These are phyloP conservation scores for Neomonachus schauinslandi DNA, from an alignment of 2,113 vertebrate species.

Conservation along the genomic window DNA sequence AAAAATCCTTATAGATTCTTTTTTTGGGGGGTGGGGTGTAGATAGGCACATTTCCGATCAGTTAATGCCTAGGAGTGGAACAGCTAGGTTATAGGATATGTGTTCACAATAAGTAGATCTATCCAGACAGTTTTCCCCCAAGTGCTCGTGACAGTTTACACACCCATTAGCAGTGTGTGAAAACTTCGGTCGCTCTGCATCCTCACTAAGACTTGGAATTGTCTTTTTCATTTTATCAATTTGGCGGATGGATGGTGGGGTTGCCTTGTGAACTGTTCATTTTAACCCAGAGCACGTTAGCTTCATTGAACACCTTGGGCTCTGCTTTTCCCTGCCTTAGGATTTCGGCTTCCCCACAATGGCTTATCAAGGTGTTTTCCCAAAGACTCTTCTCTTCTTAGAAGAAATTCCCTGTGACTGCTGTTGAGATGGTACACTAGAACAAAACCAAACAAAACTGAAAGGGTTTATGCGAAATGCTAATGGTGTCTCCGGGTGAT, in stretches of 20 bases:
- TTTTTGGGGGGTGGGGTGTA: not conserved
- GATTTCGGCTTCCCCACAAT: not conserved
- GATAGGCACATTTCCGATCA: not conserved
- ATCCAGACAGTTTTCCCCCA: not conserved
- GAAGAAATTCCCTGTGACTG: not conserved
- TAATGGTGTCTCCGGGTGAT: slow-evolving; percentile 14
- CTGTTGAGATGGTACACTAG: not conserved
- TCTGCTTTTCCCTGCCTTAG: not conserved
- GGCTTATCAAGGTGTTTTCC: slow-evolving; percentile 19
- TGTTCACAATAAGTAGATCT: not conserved
- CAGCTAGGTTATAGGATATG: not conserved
- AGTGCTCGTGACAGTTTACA: not conserved
- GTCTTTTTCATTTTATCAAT: not conserved
- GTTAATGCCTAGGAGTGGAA: not conserved
- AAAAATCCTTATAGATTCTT: not conserved
- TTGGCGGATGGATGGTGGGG: not conserved
- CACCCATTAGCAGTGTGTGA: not conserved
- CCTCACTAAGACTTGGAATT: not conserved
- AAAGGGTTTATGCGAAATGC: not conserved
- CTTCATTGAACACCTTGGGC: not conserved
- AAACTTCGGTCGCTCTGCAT: not conserved
- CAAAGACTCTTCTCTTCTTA: slow-evolving; percentile 8
- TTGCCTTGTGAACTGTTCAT: not conserved
- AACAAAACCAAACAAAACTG: not conserved
- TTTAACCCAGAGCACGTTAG: not conserved